Conservation (phyloP, 2,888 invertebrate species). For the Diaprepes abbreviatus region DNA sequence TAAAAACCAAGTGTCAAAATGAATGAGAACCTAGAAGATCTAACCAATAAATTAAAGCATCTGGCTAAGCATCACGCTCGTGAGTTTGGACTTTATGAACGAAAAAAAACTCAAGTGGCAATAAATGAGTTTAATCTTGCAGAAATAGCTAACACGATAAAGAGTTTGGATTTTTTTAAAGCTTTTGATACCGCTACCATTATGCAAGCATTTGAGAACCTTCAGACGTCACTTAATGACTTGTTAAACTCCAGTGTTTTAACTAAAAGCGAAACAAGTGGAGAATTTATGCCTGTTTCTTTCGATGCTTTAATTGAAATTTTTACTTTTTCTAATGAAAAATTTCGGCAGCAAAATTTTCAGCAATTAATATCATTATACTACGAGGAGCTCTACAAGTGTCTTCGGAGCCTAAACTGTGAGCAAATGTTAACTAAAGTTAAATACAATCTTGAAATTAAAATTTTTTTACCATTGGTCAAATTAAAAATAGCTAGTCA, state of each 20-base stretch:
- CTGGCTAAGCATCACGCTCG: not conserved
- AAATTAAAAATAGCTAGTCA: slow-evolving; percentile 16
- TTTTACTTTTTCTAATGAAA: slow-evolving; percentile 35
- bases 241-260: not conserved
- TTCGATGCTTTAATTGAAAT: slow-evolving; percentile 42
- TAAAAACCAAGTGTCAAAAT: no score
- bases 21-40: not conserved
- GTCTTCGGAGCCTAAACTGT: not conserved
- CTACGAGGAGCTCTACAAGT: slow-evolving; percentile 35
- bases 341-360: slow-evolving; percentile 42
- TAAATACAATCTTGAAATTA: slow-evolving; percentile 20
- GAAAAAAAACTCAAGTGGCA: not conserved
- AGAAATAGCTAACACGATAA: not conserved
- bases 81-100: not conserved
- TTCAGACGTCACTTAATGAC: not conserved
- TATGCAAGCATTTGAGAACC: not conserved
- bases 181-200: not conserved
- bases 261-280: not conserved
- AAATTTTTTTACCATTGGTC: slow-evolving; percentile 27
- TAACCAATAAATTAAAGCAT: not conserved
- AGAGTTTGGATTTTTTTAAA: not conserved
- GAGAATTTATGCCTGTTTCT: slow-evolving; percentile 23
- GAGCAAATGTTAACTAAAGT: not conserved
- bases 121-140: not conserved
- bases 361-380: slow-evolving; percentile 39